phyloP scores from a whole-genome alignment of 1,140 invertebrate genomes.

The Heliconius himera region DNA sequence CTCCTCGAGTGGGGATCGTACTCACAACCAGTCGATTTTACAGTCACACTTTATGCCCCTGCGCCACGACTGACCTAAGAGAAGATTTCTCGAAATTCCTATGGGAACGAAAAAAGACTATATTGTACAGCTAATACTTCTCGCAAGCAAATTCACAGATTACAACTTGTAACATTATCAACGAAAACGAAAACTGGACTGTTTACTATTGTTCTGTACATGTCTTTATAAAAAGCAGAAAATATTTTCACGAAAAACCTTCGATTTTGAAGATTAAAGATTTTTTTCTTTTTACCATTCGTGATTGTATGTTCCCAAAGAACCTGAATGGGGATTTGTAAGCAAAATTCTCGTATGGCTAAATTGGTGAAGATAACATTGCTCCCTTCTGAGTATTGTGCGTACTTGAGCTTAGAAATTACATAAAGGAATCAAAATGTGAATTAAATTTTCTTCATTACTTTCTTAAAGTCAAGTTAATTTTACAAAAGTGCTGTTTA shows the following conservation, averaged over 20 bases:
- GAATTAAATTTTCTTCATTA: too few relatives aligned
- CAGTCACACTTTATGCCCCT: too few relatives aligned
- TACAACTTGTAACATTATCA: background rate
- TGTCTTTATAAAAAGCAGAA: background rate
- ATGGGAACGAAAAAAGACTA: too few relatives aligned
- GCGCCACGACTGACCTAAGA: too few relatives aligned
- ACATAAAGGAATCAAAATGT: background rate
- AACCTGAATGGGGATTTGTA: background rate
- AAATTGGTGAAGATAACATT: background rate
- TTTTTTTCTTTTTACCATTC: background rate
- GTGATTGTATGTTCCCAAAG: background rate
- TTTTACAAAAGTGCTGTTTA: too few relatives aligned
- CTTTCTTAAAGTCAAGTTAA: too few relatives aligned
- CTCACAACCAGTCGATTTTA: too few relatives aligned
- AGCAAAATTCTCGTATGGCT: background rate
- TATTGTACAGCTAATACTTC: too few relatives aligned
- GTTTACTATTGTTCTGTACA: background rate
- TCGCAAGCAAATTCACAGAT: too few relatives aligned
- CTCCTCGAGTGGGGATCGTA: too few relatives aligned
- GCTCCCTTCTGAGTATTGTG: background rate
- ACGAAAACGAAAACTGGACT: background rate
- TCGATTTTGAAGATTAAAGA: conserved; percentile 10
- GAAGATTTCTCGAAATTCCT: too few relatives aligned
- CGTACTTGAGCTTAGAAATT: background rate
- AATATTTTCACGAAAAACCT: background rate